Evolutionary conservation across 2,113 vertebrate species (phyloP).

Genomic region (Emydocephalus ijimae): DNA sequence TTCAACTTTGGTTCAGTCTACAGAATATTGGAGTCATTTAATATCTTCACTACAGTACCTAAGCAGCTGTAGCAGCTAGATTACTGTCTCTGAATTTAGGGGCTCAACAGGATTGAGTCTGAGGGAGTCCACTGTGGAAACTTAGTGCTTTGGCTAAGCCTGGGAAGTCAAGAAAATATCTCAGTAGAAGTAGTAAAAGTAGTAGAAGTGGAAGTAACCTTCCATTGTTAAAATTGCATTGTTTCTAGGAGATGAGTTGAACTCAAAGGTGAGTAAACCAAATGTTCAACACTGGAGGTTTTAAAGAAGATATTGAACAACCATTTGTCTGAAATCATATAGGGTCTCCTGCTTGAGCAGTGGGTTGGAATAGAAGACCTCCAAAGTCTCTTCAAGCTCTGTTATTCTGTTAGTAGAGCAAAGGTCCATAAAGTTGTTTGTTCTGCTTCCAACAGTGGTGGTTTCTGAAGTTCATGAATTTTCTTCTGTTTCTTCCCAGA

Average conservation of each 20-base stretch:
- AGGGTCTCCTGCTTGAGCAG: background rate
- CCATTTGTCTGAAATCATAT: background rate
- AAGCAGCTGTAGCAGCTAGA: background rate
- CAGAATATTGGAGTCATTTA: background rate
- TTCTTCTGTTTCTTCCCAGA: background rate
- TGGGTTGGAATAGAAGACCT: background rate
- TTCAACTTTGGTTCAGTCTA: background rate
- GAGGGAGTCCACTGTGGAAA: background rate
- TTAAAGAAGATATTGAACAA: background rate
- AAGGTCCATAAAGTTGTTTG: background rate
- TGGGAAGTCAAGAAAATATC: background rate
- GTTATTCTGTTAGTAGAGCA: background rate
- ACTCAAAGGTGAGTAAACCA: background rate
- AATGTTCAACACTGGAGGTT: background rate
- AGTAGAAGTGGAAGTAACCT: background rate
- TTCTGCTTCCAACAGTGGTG: background rate
- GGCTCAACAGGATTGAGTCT: background rate
- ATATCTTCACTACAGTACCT: background rate
- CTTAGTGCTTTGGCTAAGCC: background rate
- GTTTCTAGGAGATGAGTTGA: background rate
- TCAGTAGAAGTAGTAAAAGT: background rate
- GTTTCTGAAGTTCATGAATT: background rate
- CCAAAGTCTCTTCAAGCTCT: background rate
- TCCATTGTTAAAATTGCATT: background rate
- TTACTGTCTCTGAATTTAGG: background rate